phyloP scores from a whole-genome alignment of 2,797 vertebrate genomes.

The Perodicticus potto region DNA sequence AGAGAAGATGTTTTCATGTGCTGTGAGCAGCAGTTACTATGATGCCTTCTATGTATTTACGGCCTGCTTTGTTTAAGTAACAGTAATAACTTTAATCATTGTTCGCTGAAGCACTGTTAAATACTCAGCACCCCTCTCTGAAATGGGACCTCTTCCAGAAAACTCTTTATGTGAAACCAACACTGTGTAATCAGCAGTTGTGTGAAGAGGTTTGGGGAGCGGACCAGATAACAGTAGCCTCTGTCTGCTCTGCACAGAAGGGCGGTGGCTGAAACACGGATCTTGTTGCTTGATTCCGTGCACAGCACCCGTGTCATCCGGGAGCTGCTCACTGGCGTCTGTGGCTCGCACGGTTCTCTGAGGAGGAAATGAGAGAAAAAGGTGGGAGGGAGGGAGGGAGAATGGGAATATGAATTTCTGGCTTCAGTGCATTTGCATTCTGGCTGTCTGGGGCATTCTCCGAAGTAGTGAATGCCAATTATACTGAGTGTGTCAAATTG shows the following conservation, averaged over 20 bases:
- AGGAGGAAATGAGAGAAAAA: constrained; percentile 2
- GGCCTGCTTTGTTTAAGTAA: constrained; percentile 69
- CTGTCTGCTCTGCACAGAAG: not conserved
- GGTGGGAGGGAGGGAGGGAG: not conserved
- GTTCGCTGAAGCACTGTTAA: constrained; percentile 69
- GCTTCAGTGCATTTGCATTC: constrained; percentile 19
- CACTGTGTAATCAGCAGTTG: constrained; percentile 75
- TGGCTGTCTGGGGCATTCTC: constrained; percentile 10
- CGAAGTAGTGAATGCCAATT: constrained; percentile 54
- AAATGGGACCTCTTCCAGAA: constrained; percentile 57
- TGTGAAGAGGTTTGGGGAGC: constrained; percentile 74
- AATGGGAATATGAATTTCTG: not conserved
- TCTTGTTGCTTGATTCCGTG: not conserved
- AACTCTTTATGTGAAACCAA: constrained; percentile 75
- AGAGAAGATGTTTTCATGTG: constrained; percentile 41
- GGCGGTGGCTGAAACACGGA: not conserved
- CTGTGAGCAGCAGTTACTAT: constrained; percentile 38
- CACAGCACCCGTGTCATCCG: not conserved
- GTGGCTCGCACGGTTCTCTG: not conserved
- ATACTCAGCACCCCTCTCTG: constrained; percentile 62
- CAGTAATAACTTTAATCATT: constrained; percentile 73
- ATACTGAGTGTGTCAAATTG: constrained; percentile 64
- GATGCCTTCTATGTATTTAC: not conserved
- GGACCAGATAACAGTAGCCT: constrained; percentile 78
- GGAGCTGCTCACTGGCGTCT: not conserved